phyloP scores from a whole-genome alignment of 2,797 vertebrate species.

The Streptopelia turtur region DNA sequence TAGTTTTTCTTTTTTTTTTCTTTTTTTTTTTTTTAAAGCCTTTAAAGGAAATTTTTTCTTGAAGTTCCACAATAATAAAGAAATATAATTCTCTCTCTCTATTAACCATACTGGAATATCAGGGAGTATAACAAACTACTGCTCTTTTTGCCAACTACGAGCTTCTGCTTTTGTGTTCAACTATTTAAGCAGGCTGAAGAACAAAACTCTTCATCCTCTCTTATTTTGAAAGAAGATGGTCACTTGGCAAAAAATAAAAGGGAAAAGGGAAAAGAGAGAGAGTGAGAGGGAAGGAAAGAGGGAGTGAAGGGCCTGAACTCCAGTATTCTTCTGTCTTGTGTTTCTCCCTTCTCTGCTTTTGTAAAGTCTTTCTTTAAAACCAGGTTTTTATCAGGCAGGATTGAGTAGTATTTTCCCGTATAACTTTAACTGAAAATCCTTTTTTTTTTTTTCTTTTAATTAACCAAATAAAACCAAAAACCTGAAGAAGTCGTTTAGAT shows the following conservation, averaged over 20 bases:
- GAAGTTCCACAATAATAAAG: not conserved
- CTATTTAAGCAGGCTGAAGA: not conserved
- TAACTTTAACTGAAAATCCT: not conserved
- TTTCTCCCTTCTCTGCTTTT: not conserved
- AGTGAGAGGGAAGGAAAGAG: not conserved
- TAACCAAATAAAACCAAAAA: not conserved
- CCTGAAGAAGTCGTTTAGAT: not conserved
- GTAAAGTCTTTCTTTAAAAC: not conserved
- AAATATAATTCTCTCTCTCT: not conserved
- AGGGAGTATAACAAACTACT: not conserved
- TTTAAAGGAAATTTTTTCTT: not conserved
- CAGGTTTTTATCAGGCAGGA: not conserved
- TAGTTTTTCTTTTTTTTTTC: not conserved
- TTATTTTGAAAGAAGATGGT: not conserved
- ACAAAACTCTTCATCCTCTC: not conserved
- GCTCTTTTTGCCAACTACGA: not conserved
- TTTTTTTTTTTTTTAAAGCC: not conserved
- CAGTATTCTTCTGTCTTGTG: not conserved
- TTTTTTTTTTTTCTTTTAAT: not conserved
- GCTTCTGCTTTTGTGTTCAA: not conserved
- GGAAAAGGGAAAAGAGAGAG: not conserved
- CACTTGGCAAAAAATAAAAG: not conserved
- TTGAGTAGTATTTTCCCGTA: not conserved
- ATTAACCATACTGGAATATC: not conserved
- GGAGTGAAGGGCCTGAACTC: fast-evolving